Percentiles rank a stretch among this genome's conserved stretches.
Conservation (phyloP, 2,113 vertebrate genomes). For the Salvelinus alpinus region DNA sequence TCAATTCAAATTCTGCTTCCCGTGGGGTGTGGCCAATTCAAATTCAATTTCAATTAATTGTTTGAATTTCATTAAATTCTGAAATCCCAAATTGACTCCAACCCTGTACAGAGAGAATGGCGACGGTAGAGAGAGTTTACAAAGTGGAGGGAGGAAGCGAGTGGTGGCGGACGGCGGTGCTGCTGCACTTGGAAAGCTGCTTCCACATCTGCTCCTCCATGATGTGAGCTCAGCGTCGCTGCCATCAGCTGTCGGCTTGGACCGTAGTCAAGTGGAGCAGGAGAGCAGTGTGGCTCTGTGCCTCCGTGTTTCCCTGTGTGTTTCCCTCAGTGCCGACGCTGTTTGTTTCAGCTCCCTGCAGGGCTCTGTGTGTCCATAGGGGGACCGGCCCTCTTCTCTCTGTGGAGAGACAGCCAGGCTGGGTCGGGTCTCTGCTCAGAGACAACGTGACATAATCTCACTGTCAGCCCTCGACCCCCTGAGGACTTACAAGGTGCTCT, state of each 20-base stretch:
- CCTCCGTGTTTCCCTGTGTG: neutral
- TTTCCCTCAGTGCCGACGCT: neutral
- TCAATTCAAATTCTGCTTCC: no score
- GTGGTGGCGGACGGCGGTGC: neutral
- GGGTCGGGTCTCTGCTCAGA: no score
- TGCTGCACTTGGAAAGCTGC: conserved; percentile 22
- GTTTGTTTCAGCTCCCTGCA: neutral
- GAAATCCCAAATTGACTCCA: no score
- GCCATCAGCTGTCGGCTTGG: conserved; percentile 38
- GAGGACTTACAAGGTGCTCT: no score
- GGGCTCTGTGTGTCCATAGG: neutral
- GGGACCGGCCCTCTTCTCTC: no score
- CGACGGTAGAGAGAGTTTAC: conserved; percentile 6
- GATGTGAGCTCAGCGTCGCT: conserved; percentile 20
- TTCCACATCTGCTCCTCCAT: conserved; percentile 18
- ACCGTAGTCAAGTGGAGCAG: conserved; percentile 25
- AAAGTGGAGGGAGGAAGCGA: neutral
- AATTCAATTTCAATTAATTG: no score
- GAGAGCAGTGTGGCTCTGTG: neutral
- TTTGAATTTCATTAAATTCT: no score
- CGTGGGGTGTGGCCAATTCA: no score
- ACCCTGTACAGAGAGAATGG: neutral
- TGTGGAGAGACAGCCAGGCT: no score
- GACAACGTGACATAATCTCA: no score
- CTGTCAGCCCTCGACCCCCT: no score